Evolutionary conservation across 2,113 vertebrate genomes (phyloP).

Genomic region (Eurystomus gularis): DNA sequence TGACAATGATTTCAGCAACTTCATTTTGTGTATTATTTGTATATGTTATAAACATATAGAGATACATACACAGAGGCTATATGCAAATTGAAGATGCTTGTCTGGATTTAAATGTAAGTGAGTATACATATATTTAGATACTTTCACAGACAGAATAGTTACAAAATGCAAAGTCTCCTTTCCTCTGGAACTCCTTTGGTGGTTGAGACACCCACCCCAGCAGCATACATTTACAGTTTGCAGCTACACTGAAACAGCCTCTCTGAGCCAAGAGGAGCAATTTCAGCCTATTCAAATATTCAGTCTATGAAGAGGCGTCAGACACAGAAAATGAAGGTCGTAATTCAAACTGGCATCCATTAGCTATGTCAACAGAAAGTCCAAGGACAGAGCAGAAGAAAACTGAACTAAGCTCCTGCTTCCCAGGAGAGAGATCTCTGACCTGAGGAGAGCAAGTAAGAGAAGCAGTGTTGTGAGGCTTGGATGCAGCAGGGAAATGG

Average conservation of each 20-base stretch:
- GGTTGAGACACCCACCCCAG: neutral
- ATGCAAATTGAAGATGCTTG: neutral
- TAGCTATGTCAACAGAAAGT: neutral
- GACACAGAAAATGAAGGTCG: neutral
- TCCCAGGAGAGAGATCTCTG: neutral
- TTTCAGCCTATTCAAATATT: neutral
- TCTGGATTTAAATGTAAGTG: neutral
- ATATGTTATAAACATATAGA: no score
- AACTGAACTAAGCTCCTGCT: neutral
- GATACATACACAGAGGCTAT: neutral
- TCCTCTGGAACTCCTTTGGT: neutral
- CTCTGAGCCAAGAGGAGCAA: neutral
- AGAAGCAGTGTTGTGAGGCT: neutral
- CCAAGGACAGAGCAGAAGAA: neutral
- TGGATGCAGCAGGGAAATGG: neutral
- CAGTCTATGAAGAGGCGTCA: neutral
- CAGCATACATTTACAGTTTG: neutral
- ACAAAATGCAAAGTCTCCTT: neutral
- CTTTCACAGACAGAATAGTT: neutral
- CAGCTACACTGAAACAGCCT: neutral
- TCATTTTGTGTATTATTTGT: neutral
- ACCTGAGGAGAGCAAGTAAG: neutral
- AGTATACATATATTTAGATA: neutral
- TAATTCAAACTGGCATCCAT: neutral
- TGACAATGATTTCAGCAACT: neutral